Evolutionary conservation across 2,888 invertebrate species (phyloP).

Genomic region (Caenorhabditis sp.): DNA sequence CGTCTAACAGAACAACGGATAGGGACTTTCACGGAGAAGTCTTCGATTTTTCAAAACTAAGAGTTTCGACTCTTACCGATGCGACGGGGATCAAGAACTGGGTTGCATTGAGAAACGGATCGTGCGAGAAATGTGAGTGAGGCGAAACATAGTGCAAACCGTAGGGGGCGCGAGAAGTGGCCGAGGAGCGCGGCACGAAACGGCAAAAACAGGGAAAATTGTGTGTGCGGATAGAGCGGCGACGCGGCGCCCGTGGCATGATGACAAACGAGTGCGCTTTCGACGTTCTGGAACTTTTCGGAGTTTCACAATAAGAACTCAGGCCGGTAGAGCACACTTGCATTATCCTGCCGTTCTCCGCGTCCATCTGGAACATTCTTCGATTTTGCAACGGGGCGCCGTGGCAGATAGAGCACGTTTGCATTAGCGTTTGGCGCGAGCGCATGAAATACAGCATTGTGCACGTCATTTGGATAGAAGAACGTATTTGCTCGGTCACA

Average conservation of each 20-base stretch:
- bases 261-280: conserved; percentile 33
- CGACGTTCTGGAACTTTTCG: background rate
- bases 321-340: no score
- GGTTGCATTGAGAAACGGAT: conserved; percentile 17
- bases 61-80: conserved; percentile 4
- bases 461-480: no score
- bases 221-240: conserved; percentile 35
- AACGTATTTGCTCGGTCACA: no score
- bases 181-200: conserved; percentile 27
- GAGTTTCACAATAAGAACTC: no score
- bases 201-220: conserved; percentile 33
- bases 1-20: no score
- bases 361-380: no score
- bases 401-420: conserved; percentile 7
- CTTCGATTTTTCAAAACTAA: no score
- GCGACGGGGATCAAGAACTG: conserved; percentile 8
- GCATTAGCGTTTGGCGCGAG: background rate
- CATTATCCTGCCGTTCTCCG: no score
- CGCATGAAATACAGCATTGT: no score
- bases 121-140: conserved; percentile 2
- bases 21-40: no score
- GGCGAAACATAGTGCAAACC: conserved; percentile 51
- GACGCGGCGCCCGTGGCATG: conserved; percentile 40
- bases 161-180: conserved; percentile 29
- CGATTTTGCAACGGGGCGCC: no score